phyloP scores from a whole-genome alignment of 1,140 invertebrate genomes.

The Drosophila lacteicornis region DNA sequence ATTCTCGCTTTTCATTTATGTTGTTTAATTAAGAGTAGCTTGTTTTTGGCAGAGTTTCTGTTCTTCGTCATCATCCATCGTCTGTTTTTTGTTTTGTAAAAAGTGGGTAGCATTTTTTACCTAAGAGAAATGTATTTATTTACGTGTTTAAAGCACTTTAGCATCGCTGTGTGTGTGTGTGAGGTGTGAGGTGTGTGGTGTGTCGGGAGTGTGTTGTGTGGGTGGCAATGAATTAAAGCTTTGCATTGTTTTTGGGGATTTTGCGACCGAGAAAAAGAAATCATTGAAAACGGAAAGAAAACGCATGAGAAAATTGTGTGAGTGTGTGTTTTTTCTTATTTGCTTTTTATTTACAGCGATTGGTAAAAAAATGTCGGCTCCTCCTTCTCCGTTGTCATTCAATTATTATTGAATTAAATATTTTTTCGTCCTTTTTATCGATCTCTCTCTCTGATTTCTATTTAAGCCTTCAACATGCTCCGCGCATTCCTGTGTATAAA shows the following conservation, averaged over 20 bases:
- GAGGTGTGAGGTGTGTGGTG: neutral
- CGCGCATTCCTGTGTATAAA: conserved; percentile 63
- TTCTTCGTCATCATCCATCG: conserved; percentile 11
- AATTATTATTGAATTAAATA: conserved; percentile 40
- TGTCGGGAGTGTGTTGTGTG: neutral
- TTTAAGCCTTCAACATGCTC: conserved; percentile 60
- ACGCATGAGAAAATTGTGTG: conserved; percentile 13
- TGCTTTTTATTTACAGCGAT: conserved; percentile 73
- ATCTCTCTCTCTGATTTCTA: conserved; percentile 16
- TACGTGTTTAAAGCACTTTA: conserved; percentile 41
- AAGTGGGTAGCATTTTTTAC: conserved; percentile 23
- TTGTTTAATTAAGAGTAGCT: conserved; percentile 42
- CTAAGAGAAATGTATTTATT: conserved; percentile 33
- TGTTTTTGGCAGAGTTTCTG: conserved; percentile 64
- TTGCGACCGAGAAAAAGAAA: conserved; percentile 19
- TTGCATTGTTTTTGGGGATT: conserved; percentile 34
- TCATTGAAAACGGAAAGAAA: neutral
- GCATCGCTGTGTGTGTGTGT: conserved; percentile 33
- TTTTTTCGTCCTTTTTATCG: conserved; percentile 8
- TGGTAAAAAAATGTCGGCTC: conserved; percentile 30
- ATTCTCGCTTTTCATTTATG: conserved; percentile 19
- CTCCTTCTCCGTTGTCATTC: conserved; percentile 27
- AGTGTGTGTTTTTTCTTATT: conserved; percentile 20
- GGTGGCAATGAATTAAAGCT: conserved; percentile 50
- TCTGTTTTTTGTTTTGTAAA: conserved; percentile 23